These are phyloP conservation scores for Prenolepis imparis DNA, from an alignment of 2,888 invertebrate genomes.

Conservation along the genomic window DNA sequence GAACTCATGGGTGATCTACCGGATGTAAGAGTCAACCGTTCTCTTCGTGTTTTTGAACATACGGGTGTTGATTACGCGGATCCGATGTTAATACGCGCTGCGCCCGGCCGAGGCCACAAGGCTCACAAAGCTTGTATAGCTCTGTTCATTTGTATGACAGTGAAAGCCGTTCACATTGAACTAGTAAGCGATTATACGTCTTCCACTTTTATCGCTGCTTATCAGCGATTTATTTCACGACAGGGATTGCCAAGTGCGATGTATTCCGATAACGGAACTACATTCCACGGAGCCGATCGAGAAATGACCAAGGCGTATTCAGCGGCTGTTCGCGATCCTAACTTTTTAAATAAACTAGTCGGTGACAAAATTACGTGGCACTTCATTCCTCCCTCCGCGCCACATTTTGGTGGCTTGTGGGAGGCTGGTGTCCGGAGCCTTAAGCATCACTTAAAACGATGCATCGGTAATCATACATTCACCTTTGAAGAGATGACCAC, in stretches of 20 bases:
- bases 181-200: too few species aligned
- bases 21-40: too few species aligned
- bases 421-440: not conserved
- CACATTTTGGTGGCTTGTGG: constrained; percentile 3
- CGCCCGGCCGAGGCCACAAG: not conserved
- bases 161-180: too few species aligned
- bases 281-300: not conserved
- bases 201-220: not conserved
- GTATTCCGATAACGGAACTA: not conserved
- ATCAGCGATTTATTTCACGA: not conserved
- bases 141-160: too few species aligned
- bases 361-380: not conserved
- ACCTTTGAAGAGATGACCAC: not conserved
- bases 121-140: not conserved
- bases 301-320: not conserved
- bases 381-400: not conserved
- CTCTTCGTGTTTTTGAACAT: too few species aligned
- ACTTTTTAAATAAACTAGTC: not conserved
- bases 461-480: not conserved
- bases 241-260: not conserved
- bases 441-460: not conserved
- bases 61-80: too few species aligned
- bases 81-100: too few species aligned
- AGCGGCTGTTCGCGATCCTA: not conserved
- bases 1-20: too few species aligned